phyloP scores from a whole-genome alignment of 2,797 vertebrate species.

The Sciurus carolinensis region DNA sequence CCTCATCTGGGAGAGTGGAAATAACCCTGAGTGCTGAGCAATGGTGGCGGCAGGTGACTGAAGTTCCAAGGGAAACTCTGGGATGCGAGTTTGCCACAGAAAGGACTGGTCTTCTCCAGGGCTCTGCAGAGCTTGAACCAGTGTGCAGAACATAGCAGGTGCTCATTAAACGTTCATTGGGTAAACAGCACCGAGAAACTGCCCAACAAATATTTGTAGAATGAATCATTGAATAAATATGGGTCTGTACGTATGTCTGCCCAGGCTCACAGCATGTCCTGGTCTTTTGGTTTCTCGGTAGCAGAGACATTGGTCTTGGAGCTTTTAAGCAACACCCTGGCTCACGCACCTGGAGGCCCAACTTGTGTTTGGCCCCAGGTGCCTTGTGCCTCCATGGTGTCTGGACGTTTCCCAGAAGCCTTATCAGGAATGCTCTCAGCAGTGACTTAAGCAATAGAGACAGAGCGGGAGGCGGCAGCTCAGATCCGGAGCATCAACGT shows the following conservation, averaged over 20 bases:
- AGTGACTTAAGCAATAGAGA: background rate
- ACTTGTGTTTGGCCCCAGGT: background rate
- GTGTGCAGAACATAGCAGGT: background rate
- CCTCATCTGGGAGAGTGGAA: background rate
- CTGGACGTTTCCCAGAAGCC: constrained; percentile 49
- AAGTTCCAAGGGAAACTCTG: background rate
- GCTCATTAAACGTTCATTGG: background rate
- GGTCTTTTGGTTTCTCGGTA: background rate
- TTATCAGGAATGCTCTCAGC: background rate
- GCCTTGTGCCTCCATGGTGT: background rate
- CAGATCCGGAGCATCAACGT: background rate
- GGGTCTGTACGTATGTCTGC: fast-evolving
- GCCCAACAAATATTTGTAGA: background rate
- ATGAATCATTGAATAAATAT: background rate
- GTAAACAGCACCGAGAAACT: too few species aligned
- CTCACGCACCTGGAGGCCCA: background rate
- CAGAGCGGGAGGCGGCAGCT: background rate
- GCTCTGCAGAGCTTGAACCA: background rate
- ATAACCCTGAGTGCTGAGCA: background rate
- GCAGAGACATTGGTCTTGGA: background rate
- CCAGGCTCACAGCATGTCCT: background rate
- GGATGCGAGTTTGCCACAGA: background rate
- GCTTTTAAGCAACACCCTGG: background rate
- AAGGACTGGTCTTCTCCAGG: background rate
- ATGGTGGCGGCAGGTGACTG: fast-evolving